Percentiles rank a stretch among this genome's conserved stretches.
Evolutionary conservation across 2,888 invertebrate genomes (phyloP).

Genomic region (Perizoma affinitatum): DNA sequence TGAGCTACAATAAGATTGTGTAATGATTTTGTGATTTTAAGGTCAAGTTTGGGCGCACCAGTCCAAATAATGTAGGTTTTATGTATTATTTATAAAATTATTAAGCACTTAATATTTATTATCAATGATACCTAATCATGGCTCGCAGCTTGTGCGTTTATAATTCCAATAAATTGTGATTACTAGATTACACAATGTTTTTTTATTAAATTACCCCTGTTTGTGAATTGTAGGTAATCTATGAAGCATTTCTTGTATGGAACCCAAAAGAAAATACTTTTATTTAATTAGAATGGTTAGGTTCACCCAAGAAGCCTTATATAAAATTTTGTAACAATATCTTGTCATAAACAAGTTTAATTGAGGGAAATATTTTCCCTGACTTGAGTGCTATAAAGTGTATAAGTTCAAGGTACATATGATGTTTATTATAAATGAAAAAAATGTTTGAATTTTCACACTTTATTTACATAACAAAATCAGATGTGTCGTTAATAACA

Average conservation of each 20-base stretch:
- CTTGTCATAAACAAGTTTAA: too few relatives aligned
- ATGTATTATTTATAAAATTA: conserved; percentile 70
- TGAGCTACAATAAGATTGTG: conserved; percentile 43
- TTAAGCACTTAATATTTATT: conserved; percentile 79
- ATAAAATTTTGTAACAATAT: too few relatives aligned
- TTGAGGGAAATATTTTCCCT: too few relatives aligned
- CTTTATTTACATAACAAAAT: conserved; percentile 47
- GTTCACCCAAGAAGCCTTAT: too few relatives aligned
- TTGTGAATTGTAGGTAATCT: background rate
- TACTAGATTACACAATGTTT: conserved; percentile 60
- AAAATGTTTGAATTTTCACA: conserved; percentile 36
- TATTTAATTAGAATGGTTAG: too few relatives aligned
- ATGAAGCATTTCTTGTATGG: background rate
- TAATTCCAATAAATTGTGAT: conserved; percentile 82
- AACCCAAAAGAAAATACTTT: background rate
- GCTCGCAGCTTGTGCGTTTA: conserved; percentile 79
- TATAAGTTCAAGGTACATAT: too few relatives aligned
- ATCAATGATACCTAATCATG: conserved; percentile 66
- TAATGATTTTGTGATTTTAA: conserved; percentile 53
- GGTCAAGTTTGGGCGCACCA: conserved; percentile 72
- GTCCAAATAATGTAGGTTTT: conserved; percentile 69
- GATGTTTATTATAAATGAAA: background rate
- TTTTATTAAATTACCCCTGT: conserved; percentile 41
- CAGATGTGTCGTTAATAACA: conserved; percentile 39
- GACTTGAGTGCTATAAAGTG: too few relatives aligned